Evolutionary conservation across 2,888 invertebrate genomes (phyloP), one percentile per base, ranked within the genome.

Genomic region (Drosophila austrosaltans): DNA sequence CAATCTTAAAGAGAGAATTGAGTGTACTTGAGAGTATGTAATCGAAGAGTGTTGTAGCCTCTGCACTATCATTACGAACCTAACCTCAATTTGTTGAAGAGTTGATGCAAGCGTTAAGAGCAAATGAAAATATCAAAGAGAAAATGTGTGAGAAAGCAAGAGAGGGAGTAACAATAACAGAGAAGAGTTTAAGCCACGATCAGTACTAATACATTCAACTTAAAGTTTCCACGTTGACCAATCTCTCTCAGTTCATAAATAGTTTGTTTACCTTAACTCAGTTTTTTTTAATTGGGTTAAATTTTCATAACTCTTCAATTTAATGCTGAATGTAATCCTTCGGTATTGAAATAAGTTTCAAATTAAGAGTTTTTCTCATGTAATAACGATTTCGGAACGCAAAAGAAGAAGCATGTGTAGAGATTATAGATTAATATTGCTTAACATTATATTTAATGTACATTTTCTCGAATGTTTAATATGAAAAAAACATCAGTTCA

Each of bases 41-140:
- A 40, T n/a, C n/a, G n/a, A 28, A 56, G 16, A 30, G 42, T 40
- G 16, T 36, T 8, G 30, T 16, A 54, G 25, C 42, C n/a, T 53
- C 40, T 20, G 28, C 3, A 54, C 28, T 39, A 7, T 25, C 54
- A 22, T 32, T n/a, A 4, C 22, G 4, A 62, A 82, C 86, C 71
- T 82, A 82, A 82, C 82, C 82, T 82, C 82, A 82, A 85, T 53
- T 44, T 48, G 53, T 32, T 30, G 40, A 66, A 75, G 60, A 70
- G 59, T 60, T 82, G 42, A 44, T 36, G 10, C 36, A 42, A 40
- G 1, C 28, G 5, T 25, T 22, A 28, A 48, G 8, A 20, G 54
- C 1, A 2, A 32, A 16, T 22, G 6, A 60, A 32, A 40, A 39
- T 1, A 2, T n/a, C 12, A 36, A 28, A 30, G 22, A 4, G n/a